Evolutionary conservation across 64 coral and sea anemone genomes (phyloP).

Genomic region (Acropora yongei): DNA sequence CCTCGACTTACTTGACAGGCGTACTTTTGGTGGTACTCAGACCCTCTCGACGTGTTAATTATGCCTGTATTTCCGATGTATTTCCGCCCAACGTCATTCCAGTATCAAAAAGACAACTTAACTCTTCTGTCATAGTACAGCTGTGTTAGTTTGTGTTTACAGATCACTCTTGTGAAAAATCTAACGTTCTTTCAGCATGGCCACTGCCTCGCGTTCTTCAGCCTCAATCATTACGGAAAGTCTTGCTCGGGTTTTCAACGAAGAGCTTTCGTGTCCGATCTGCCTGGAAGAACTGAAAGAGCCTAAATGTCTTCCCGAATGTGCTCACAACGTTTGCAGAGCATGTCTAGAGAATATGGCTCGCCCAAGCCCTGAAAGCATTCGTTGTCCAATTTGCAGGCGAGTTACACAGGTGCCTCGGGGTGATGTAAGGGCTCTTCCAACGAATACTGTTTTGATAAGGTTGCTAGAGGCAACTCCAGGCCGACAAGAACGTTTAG

Average conservation of each 20-base stretch:
- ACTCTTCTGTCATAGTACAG: too few relatives aligned
- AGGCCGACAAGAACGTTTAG: constrained; percentile 73
- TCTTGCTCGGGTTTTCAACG: constrained; percentile 47
- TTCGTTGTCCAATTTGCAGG: constrained; percentile 81
- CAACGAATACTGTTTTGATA: constrained; percentile 77
- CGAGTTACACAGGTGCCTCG: constrained; percentile 50
- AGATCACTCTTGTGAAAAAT: too few relatives aligned
- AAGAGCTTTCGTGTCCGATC: constrained; percentile 70
- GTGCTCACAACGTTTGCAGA: constrained; percentile 79
- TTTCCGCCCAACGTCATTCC: too few relatives aligned
- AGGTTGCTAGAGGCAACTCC: constrained; percentile 81
- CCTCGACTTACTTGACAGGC: background rate
- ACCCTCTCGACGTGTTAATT: background rate
- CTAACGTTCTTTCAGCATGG: background rate
- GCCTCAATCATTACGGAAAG: background rate
- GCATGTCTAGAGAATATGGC: constrained; percentile 82
- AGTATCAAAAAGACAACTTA: too few relatives aligned
- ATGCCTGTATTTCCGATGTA: too few relatives aligned
- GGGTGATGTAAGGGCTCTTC: constrained; percentile 66
- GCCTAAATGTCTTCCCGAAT: constrained; percentile 57
- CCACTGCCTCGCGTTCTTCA: background rate
- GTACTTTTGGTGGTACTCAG: background rate
- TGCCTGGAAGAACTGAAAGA: constrained; percentile 70
- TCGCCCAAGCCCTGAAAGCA: constrained; percentile 19
- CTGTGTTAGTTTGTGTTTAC: too few relatives aligned